Evolutionary conservation across 2,888 invertebrate genomes (phyloP).

Genomic region (Hetaerina titia): DNA sequence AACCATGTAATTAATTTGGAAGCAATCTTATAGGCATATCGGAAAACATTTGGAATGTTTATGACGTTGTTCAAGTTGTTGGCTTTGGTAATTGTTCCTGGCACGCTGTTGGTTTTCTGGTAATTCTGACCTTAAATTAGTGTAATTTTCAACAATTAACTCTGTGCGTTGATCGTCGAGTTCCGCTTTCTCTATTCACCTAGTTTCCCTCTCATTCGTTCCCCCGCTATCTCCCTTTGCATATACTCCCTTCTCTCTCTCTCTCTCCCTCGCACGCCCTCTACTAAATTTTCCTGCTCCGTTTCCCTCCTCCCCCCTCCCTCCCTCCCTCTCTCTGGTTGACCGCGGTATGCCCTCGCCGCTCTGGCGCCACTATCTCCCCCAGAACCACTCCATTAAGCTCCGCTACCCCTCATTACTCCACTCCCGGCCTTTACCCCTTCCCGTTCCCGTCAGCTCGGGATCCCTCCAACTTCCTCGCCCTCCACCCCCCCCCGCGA

Average conservation of each 20-base stretch:
- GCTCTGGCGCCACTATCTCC: constrained; percentile 52
- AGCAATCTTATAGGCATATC: too few species aligned
- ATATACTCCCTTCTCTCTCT: not conserved
- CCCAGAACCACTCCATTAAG: constrained; percentile 67
- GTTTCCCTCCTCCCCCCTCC: not conserved
- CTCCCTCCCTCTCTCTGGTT: constrained; percentile 27
- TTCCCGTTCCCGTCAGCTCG: not conserved
- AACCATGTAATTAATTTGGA: too few species aligned
- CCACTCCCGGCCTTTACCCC: constrained; percentile 43
- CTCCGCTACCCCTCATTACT: constrained; percentile 67
- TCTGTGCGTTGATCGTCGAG: not conserved
- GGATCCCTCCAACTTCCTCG: not conserved
- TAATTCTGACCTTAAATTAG: too few species aligned
- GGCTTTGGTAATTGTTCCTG: too few species aligned
- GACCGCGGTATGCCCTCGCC: constrained; percentile 66
- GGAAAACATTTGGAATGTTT: too few species aligned
- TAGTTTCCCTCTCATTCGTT: not conserved
- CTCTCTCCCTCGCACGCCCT: not conserved
- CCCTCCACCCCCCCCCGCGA: too few species aligned
- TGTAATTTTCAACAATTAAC: too few species aligned
- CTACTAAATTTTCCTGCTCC: constrained; percentile 32
- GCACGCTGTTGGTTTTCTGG: too few species aligned
- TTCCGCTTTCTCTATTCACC: not conserved
- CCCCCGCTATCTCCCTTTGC: not conserved
- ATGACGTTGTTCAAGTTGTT: too few species aligned